Evolutionary conservation across 2,888 invertebrate genomes (phyloP), one percentile per base, ranked within the genome.

Genomic region (Erannis defoliaria): DNA sequence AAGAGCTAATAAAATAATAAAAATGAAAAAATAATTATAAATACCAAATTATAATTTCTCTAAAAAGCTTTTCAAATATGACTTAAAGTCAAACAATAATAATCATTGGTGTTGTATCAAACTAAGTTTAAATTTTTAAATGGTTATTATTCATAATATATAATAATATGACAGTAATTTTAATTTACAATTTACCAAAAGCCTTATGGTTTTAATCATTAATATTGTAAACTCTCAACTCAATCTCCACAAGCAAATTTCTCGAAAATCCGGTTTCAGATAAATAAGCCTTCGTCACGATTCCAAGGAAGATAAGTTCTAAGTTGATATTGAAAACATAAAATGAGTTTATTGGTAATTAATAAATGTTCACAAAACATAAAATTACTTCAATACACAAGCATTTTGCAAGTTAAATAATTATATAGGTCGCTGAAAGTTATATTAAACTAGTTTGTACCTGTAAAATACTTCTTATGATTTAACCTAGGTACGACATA

Each of bases 221-320:
- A n/a, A n/a, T 57, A 46, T 33, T 40, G 59, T 46, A 48, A 59
- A 53, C 10, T 51, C 55, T 48, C 56, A 60, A 50, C 60, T 62
- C 56, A n/a, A n/a, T n/a, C n/a, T 55, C 48, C 23, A 56, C 46
- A 8, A 31, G 26, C 46, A 49, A 55, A 51, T 40, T 48, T 46
- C 56, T 58, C 31, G 49, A 48, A 48, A 49, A 48, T 53, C 45
- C 57, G 63, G 63, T 65, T 65, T 50, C 50, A 37, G 23, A 59
- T 38, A 46, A 53, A 38, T 33, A 51, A 48, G 43, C 55, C 63
- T 63, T 67, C 50, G 14, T 57, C 42, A 33, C 31, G 35, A 54
- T 54, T 37, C 21, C 10, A 35, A 33, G 33, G 46, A 10, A 37
- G 49, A 58, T 62, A 64, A 60, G 63, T 62, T 62, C 55, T 49